These are phyloP conservation scores for Gastrophysa polygoni DNA, from an alignment of 2,888 invertebrate species.

Conservation along the genomic window DNA sequence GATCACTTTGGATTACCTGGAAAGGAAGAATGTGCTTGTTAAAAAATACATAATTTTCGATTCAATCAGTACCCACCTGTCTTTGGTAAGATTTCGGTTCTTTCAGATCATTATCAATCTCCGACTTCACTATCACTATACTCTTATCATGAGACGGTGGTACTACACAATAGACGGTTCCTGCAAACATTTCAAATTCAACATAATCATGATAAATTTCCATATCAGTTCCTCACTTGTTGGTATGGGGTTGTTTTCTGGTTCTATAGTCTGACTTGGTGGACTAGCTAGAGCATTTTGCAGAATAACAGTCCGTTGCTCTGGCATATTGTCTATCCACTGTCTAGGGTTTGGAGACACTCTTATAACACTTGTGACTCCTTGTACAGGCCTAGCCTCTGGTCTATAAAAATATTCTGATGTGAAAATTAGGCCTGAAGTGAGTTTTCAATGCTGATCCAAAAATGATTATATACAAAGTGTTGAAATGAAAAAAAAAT, in stretches of 20 bases:
- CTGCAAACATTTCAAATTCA: conserved; percentile 34
- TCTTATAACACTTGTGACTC: conserved; percentile 81
- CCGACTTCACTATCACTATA: conserved; percentile 69
- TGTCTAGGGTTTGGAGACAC: conserved; percentile 75
- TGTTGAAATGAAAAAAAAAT: too few species aligned
- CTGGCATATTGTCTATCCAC: conserved; percentile 50
- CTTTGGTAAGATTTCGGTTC: conserved; percentile 50
- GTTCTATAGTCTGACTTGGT: conserved; percentile 42
- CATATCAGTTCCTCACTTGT: conserved; percentile 31
- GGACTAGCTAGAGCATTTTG: conserved; percentile 53
- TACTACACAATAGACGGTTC: conserved; percentile 53
- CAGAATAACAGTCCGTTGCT: conserved; percentile 57
- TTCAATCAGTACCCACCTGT: conserved; percentile 46
- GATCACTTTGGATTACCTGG: conserved; percentile 53
- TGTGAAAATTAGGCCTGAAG: not conserved
- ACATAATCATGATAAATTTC: not conserved
- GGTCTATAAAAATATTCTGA: conserved; percentile 61
- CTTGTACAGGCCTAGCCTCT: conserved; percentile 70
- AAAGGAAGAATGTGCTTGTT: conserved; percentile 18
- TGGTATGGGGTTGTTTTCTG: conserved; percentile 41
- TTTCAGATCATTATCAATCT: conserved; percentile 58
- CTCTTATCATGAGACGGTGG: conserved; percentile 65
- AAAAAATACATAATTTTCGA: too few species aligned
- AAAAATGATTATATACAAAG: too few species aligned
- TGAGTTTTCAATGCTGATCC: not conserved